A percentile compares a stretch with the other conserved stretches of the same genome.
Evolutionary conservation across 2,113 vertebrate genomes (phyloP).

Genomic region (Boleophthalmus pectinirostris): DNA sequence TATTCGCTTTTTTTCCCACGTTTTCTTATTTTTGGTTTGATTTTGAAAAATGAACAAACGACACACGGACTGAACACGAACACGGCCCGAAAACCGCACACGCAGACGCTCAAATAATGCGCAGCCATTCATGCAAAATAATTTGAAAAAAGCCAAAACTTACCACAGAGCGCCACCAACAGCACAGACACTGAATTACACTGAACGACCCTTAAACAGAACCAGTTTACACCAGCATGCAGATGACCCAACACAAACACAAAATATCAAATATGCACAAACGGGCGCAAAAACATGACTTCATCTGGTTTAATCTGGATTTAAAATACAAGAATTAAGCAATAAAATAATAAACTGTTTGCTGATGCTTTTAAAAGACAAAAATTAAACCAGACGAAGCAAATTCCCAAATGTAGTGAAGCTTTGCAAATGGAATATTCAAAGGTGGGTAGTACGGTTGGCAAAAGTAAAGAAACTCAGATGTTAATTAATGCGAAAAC

Average conservation of each 20-base stretch:
- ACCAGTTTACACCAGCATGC: conserved; percentile 90
- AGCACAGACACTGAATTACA: conserved; percentile 43
- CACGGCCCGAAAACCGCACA: no score
- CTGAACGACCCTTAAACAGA: conserved; percentile 69
- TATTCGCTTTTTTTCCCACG: no score
- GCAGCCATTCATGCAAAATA: conserved; percentile 40
- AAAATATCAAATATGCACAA: not conserved
- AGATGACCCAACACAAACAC: conserved; percentile 71
- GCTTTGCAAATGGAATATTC: not conserved
- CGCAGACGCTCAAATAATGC: not conserved
- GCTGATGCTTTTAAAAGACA: no score
- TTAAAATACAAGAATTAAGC: not conserved
- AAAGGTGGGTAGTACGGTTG: not conserved
- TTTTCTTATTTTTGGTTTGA: no score
- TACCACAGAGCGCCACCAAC: conserved; percentile 61
- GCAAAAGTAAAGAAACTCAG: no score
- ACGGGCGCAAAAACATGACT: not conserved
- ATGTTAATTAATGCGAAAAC: no score
- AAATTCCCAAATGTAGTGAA: not conserved
- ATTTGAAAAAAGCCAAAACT: conserved; percentile 55
- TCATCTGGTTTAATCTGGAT: not conserved
- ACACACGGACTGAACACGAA: no score
- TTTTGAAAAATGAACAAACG: no score
- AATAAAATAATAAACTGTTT: not conserved
- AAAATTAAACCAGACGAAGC: conserved; percentile 19